Percentiles rank a stretch among this genome's conserved stretches.
phyloP scores from a whole-genome alignment of 1,140 invertebrate species.

The Paraescarpia echinospica region DNA sequence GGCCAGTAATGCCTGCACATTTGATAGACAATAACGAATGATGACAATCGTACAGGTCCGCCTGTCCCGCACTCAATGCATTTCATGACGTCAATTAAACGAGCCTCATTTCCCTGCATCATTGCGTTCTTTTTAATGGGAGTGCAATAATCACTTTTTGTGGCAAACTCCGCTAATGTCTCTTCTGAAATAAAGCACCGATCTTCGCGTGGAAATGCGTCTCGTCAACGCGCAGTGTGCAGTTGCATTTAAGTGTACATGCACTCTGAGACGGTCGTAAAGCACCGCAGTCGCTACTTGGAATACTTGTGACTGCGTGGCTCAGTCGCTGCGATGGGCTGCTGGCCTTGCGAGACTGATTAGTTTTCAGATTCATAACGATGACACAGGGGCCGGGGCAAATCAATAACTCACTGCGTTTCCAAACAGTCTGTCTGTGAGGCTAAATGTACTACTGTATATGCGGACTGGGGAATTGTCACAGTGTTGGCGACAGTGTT shows the following conservation, averaged over 20 bases:
- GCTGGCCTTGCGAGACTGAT: background rate
- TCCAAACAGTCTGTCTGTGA: background rate
- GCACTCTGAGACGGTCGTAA: background rate
- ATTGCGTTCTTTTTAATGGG: background rate
- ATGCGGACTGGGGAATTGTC: too few relatives aligned
- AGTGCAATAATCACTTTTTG: background rate
- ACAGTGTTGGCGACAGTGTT: too few relatives aligned
- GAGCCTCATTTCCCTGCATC: background rate
- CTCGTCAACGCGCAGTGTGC: background rate
- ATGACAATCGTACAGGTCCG: background rate
- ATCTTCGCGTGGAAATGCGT: background rate
- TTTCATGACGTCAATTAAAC: background rate
- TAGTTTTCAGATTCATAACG: slow-evolving; percentile 1
- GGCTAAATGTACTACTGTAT: background rate
- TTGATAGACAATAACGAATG: background rate
- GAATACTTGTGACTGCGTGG: background rate
- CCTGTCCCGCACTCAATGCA: background rate
- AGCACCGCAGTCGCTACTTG: background rate
- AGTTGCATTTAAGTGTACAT: background rate
- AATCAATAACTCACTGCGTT: background rate
- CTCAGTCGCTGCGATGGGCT: background rate
- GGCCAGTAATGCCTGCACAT: background rate
- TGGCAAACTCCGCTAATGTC: background rate
- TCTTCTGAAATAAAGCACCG: background rate
- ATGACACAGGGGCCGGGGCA: background rate